Percentiles rank a stretch among this genome's conserved stretches.
These are phyloP conservation scores for Hofmannophila pseudospretella DNA, from an alignment of 2,888 invertebrate species.

Conservation along the genomic window DNA sequence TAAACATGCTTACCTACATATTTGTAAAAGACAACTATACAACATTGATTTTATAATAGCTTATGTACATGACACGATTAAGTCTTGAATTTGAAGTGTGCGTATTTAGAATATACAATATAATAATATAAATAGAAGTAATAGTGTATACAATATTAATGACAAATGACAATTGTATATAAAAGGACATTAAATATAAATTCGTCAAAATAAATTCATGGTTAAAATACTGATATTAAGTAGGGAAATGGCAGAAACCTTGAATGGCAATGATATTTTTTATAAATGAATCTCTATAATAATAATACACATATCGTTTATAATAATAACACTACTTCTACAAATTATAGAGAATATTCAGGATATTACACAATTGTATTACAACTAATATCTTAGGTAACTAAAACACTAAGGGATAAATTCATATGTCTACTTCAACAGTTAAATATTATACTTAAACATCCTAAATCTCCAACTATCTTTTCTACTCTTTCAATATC, in stretches of 20 bases:
- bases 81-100: constrained; percentile 73
- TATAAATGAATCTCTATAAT: constrained; percentile 1
- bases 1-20: constrained; percentile 23
- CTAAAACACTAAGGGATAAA: constrained; percentile 48
- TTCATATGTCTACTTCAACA: constrained; percentile 54
- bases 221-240: not conserved
- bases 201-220: not conserved
- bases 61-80: constrained; percentile 55
- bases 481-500: constrained; percentile 15
- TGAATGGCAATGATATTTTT: constrained; percentile 27
- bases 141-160: constrained; percentile 32
- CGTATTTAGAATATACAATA: constrained; percentile 41
- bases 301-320: constrained; percentile 7
- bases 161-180: constrained; percentile 15
- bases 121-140: constrained; percentile 22
- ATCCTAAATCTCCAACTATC: constrained; percentile 13
- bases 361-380: constrained; percentile 21
- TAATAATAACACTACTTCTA: constrained; percentile 18
- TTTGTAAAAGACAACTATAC: constrained; percentile 54
- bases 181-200: constrained; percentile 10
- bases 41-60: constrained; percentile 39
- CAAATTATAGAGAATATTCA: constrained; percentile 24
- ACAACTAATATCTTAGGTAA: constrained; percentile 27
- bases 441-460: constrained; percentile 24
- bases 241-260: not conserved